Evolutionary conservation across 2,797 vertebrate genomes (phyloP).

Genomic region (Oryzias sinensis): DNA sequence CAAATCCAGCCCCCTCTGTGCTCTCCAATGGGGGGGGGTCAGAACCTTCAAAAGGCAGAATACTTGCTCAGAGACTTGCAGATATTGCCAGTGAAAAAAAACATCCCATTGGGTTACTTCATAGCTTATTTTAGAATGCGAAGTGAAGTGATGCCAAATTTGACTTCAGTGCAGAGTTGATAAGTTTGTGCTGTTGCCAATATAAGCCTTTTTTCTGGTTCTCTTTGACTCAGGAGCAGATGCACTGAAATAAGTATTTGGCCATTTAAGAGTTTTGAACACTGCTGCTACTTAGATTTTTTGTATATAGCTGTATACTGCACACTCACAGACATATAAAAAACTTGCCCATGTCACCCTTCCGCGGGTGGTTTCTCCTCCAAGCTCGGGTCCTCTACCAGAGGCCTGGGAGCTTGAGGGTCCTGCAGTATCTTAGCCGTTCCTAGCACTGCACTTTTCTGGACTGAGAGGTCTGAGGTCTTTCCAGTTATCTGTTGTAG

Average conservation of each 20-base stretch:
- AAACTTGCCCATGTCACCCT: no score
- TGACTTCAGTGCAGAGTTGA: conserved; percentile 31
- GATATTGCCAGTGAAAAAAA: conserved; percentile 28
- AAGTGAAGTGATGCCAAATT: conserved; percentile 40
- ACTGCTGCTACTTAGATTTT: conserved; percentile 2
- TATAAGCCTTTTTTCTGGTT: conserved; percentile 26
- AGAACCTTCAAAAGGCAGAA: conserved; percentile 14
- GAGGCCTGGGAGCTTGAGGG: no score
- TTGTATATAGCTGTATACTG: neutral
- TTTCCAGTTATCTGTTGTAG: no score
- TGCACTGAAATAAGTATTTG: conserved; percentile 23
- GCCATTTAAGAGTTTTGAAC: conserved; percentile 9
- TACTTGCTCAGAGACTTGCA: conserved; percentile 12
- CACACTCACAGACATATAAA: no score
- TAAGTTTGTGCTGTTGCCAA: conserved; percentile 32
- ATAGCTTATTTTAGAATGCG: conserved; percentile 56
- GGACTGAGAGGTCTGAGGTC: no score
- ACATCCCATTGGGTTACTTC: conserved; percentile 56
- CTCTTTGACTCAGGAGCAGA: conserved; percentile 46
- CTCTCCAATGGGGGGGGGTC: neutral
- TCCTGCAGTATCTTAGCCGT: no score
- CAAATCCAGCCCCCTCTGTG: no score
- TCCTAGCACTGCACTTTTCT: no score
- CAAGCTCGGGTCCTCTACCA: no score
- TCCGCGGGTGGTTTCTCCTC: no score